phyloP scores from a whole-genome alignment of 2,113 vertebrate genomes.

The Sceloporus undulatus region DNA sequence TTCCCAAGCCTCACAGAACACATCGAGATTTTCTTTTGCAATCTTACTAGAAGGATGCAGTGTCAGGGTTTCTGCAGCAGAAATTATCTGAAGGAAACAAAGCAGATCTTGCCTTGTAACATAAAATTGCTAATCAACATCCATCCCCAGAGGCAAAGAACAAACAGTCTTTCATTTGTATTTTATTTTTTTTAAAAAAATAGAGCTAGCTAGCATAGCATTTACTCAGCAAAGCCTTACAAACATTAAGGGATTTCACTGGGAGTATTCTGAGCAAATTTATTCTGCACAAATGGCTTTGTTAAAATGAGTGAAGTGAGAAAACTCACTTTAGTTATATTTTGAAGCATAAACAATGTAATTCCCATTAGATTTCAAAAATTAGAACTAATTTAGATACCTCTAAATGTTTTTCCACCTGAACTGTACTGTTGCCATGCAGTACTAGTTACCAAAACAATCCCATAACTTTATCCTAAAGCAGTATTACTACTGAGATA shows the following conservation, averaged over 20 bases:
- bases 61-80: slow-evolving; percentile 94
- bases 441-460: not conserved
- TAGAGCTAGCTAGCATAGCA: not conserved
- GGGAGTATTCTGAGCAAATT: not conserved
- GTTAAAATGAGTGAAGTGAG: not conserved
- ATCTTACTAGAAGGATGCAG: slow-evolving; percentile 98
- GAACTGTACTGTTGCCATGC: not conserved
- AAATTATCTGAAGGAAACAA: slow-evolving; percentile 88
- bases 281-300: not conserved
- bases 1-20: slow-evolving; percentile 99
- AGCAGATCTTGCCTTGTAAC: slow-evolving; percentile 26
- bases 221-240: not conserved
- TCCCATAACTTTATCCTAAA: not conserved
- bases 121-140: slow-evolving; percentile 40
- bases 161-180: slow-evolving; percentile 8
- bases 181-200: not conserved
- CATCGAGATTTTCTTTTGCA: slow-evolving; percentile 97
- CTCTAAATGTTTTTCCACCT: not conserved
- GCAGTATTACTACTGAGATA: not conserved
- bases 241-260: not conserved
- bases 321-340: not conserved
- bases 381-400: not conserved
- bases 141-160: slow-evolving; percentile 32
- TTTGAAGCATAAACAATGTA: not conserved
- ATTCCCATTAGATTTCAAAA: not conserved